Base-by-base conservation (phyloP, 2,113 vertebrate species). In the Fulica atra region DNA sequence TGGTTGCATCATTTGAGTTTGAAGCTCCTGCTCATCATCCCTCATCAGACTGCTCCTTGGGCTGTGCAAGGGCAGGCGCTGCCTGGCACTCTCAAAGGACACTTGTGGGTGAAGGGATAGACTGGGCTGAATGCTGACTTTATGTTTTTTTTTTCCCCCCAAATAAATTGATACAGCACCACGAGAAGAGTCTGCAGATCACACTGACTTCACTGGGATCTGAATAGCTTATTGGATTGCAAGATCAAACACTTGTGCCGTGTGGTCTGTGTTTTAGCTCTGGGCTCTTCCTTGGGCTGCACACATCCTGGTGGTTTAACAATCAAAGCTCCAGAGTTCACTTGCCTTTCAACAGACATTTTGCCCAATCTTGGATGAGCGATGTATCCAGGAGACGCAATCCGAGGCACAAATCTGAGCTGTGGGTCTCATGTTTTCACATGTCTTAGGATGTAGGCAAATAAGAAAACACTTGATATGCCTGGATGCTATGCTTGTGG, bases 71-170 rank as follows among this genome's bases (percentile, higher is more conserved):
- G 68, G 46, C 44, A 24, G 40, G n/a, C 29, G 65, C 63, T 92
- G 64, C 61, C 38, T 65, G 24, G 57, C 23, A 20, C n/a, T 33
- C 48, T 64, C 16, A 7, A 21, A 51, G 20, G 56, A 54, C 69
- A 28, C 61, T n/a, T 3, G 1, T 35, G 85, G 5, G 3, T 65
- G 40, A 60, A 65, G 28, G 18, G n/a, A 8, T 6, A 50, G n/a
- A 16, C 4, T 18, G 48, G 38, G 16, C 56, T 60, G 50, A 57
- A 13, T 16, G 21, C 7, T 28, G 63, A 35, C 18, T 79, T 36
- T 0, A 15, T 6, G 16, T 16, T 6, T 6, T 14, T n/a, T 26
- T 53, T 38, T 11, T 16, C 11, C 21, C 21, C 7, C n/a, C 7
- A 9, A 15, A 31, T 48, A 24, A 56, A 23, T 31, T 28, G 26